These are phyloP conservation scores for Hippocampus guttulatus DNA, from an alignment of 2,113 vertebrate genomes.

Conservation along the genomic window DNA sequence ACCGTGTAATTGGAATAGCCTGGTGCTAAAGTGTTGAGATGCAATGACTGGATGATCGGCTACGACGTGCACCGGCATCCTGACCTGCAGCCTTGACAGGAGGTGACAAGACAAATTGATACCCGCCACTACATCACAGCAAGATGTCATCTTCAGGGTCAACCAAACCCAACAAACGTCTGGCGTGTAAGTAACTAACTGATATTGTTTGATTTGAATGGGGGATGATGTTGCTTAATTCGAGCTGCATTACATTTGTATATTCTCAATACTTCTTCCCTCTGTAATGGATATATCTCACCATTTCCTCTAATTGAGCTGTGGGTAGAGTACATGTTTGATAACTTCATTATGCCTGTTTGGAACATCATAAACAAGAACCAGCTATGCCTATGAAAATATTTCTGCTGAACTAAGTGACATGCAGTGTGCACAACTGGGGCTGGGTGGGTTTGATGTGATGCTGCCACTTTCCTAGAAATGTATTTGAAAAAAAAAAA, in stretches of 20 bases:
- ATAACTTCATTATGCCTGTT: neutral
- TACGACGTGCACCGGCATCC: slow-evolving; percentile 37
- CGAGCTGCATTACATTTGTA: neutral
- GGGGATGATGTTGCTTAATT: neutral
- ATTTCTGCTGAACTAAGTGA: neutral
- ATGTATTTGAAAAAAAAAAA: too few species aligned
- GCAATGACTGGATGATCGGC: slow-evolving; percentile 54
- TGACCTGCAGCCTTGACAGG: slow-evolving; percentile 54
- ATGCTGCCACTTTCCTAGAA: neutral
- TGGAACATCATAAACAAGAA: rapidly evolving
- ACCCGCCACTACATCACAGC: slow-evolving; percentile 26
- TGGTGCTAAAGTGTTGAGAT: slow-evolving; percentile 34
- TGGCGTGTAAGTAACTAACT: slow-evolving; percentile 61
- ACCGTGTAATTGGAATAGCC: slow-evolving; percentile 12
- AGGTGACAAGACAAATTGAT: slow-evolving; percentile 20
- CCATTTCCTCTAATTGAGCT: neutral
- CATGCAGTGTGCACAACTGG: neutral
- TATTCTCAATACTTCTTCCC: neutral
- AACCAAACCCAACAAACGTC: slow-evolving; percentile 64
- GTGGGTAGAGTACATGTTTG: neutral
- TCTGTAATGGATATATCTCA: neutral
- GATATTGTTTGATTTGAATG: neutral
- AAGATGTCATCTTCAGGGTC: slow-evolving; percentile 69
- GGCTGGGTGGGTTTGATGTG: neutral
- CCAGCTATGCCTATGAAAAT: neutral